Conservation (phyloP, 2,113 vertebrate genomes). For the Dicaeum eximium region DNA sequence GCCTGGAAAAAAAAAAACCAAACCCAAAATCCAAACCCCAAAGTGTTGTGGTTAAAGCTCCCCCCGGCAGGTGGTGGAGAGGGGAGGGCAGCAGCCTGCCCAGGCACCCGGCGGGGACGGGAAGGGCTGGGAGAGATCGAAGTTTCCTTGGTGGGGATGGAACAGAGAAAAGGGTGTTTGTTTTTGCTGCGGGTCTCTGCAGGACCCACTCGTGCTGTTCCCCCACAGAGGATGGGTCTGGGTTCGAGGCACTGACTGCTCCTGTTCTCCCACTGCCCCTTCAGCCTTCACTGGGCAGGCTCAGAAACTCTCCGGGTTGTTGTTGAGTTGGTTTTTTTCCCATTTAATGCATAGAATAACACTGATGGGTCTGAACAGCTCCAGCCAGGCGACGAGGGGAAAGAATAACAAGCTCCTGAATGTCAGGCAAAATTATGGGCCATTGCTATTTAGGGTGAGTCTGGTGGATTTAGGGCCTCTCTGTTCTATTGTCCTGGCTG, state of each 20-base stretch:
- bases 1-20: slow-evolving; percentile 29
- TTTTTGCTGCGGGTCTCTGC: background rate
- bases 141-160: background rate
- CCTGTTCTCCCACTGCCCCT: background rate
- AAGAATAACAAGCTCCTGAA: slow-evolving; percentile 92
- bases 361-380: slow-evolving; percentile 90
- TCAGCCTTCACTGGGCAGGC: background rate
- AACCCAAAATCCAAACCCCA: background rate
- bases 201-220: background rate
- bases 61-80: background rate
- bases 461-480: slow-evolving; percentile 86
- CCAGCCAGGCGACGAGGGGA: slow-evolving; percentile 88
- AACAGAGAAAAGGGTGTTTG: background rate
- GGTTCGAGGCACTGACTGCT: background rate
- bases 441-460: slow-evolving; percentile 87
- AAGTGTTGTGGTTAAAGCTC: background rate
- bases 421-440: slow-evolving; percentile 87
- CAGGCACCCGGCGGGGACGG: background rate
- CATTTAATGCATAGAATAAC: slow-evolving; percentile 75
- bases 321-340: slow-evolving; percentile 60
- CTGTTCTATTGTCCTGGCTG: slow-evolving; percentile 81
- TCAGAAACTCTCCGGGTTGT: slow-evolving; percentile 19
- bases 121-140: background rate
- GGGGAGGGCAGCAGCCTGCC: slow-evolving; percentile 29
- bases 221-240: background rate